A percentile compares a stretch with the other conserved stretches of the same genome.
Evolutionary conservation across 2,888 invertebrate species (phyloP).

Genomic region (Lutraria lutraria): DNA sequence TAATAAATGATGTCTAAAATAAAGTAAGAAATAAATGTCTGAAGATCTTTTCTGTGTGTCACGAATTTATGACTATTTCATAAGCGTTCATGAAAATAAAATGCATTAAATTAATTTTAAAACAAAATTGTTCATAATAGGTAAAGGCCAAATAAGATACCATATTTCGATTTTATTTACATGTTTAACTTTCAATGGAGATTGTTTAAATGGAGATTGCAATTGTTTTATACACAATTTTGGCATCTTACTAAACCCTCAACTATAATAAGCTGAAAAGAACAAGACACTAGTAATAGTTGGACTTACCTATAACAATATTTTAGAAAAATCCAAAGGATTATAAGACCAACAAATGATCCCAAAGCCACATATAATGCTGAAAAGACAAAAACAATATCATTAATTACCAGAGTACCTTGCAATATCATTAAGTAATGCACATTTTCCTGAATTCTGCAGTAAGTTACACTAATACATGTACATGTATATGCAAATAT

Average conservation of each 20-base stretch:
- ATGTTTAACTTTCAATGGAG: too few species aligned
- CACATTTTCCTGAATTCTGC: background rate
- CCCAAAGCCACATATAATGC: slow-evolving; percentile 80
- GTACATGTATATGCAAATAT: too few species aligned
- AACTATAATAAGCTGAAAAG: background rate
- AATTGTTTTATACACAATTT: too few species aligned
- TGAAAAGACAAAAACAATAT: slow-evolving; percentile 61
- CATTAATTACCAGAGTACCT: background rate
- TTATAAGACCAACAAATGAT: slow-evolving; percentile 65
- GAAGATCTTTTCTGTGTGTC: background rate
- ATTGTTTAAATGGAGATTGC: too few species aligned
- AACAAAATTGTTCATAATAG: too few species aligned
- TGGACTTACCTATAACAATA: slow-evolving; percentile 68
- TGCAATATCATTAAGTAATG: background rate
- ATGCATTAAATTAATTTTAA: too few species aligned
- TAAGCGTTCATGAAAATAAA: background rate
- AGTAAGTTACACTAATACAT: too few species aligned
- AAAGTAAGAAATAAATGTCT: background rate
- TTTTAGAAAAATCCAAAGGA: slow-evolving; percentile 69
- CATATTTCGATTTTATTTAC: too few species aligned
- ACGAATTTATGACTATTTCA: background rate
- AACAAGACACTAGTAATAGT: background rate
- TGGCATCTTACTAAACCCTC: background rate
- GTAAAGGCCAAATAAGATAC: too few species aligned
- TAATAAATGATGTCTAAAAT: slow-evolving; percentile 46